A percentile compares a stretch with the other conserved stretches of the same genome.
Conservation (phyloP, 1,140 invertebrate species). For the Drosophila burlai region DNA sequence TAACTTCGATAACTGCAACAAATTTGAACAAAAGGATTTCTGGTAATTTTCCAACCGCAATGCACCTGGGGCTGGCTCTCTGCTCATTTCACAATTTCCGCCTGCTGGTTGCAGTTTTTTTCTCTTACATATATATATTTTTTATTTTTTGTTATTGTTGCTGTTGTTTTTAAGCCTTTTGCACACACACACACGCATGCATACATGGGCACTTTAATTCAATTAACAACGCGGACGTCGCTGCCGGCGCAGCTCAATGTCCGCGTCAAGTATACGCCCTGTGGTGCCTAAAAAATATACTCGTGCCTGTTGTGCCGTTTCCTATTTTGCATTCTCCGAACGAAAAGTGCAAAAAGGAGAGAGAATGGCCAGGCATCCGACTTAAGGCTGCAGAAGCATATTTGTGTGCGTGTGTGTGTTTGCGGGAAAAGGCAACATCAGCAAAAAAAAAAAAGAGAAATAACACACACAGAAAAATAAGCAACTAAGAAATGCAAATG, state of each 20-base stretch:
- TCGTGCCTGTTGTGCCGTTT: constrained; percentile 47
- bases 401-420: constrained; percentile 20
- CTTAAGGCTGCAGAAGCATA: constrained; percentile 55
- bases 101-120: constrained; percentile 28
- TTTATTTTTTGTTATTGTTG: constrained; percentile 21
- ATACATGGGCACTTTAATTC: constrained; percentile 74
- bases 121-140: background rate
- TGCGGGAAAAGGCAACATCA: constrained; percentile 69
- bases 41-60: background rate
- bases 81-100: constrained; percentile 56
- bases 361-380: constrained; percentile 55
- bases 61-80: constrained; percentile 11
- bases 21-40: constrained; percentile 18
- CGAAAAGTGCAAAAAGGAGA: constrained; percentile 60
- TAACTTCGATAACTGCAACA: background rate
- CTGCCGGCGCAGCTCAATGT: constrained; percentile 65
- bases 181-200: constrained; percentile 11
- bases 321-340: constrained; percentile 74
- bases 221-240: constrained; percentile 69
- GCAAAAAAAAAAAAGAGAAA: constrained; percentile 50
- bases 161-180: constrained; percentile 47
- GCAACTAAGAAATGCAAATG: constrained; percentile 77
- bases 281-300: constrained; percentile 62
- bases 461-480: constrained; percentile 69
- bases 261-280: constrained; percentile 76